Evolutionary conservation across 2,797 vertebrate genomes (phyloP), one percentile per base, ranked within the genome.

Genomic region (Macrochelys suwanniensis): DNA sequence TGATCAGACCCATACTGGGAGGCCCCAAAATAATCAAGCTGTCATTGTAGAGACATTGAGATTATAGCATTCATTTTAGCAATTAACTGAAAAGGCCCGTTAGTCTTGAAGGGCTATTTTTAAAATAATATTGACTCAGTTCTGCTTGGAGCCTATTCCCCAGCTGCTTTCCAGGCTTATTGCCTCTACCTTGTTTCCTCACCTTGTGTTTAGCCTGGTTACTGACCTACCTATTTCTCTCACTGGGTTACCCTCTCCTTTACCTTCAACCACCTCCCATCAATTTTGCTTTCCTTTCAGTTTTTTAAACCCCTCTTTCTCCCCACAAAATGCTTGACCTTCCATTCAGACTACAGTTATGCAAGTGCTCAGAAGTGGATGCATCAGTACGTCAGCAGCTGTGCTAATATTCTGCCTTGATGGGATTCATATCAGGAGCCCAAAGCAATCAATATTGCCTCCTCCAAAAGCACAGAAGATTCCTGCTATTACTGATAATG

Each of bases 41-140:
- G 85, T 93, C 92, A 74, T 79, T 84, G 56, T 1, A 92, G 79
- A 83, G 89, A 76, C 85, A 94, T 94, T 79, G 92, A 91, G 83
- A 90, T 86, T 91, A 81, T 56, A 88, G 84, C 8, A 57, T 13
- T 80, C 21, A 68, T 87, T 94, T 85, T 77, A 90, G 94, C 89
- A 77, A 45, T 26, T 6, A 92, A 93, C 82, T 85, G 50, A 87
- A 80, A 84, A 87, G 91, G n/a, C 68, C 68, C n/a, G 37, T 71
- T 71, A 42, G 37, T 42, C 37, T 11, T 71, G 68, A 71, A 42
- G 68, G n/a, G 68, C 68, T 71, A 71, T n/a, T 42, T 71, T 71
- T 25, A 23, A 61, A 71, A 71, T 11, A 42, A 71, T 5, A 71
- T 21, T 1, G 37, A 89, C 54, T 79, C 90, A 78, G 91, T 86